Conservation (phyloP, 2,113 vertebrate genomes). For the Neotoma lepida region DNA sequence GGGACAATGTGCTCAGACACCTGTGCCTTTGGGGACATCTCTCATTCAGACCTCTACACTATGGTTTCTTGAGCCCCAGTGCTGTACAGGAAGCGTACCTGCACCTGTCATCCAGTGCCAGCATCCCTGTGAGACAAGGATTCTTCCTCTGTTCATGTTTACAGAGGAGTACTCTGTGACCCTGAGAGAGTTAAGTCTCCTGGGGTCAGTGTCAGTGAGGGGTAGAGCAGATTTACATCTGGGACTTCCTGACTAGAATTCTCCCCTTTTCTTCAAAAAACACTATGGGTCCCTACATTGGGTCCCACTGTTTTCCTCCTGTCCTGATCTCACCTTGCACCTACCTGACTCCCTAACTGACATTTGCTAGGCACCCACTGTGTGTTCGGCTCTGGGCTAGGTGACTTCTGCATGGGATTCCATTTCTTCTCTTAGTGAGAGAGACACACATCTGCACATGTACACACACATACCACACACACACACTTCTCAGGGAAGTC, state of each 20-base stretch:
- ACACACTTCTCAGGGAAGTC: neutral
- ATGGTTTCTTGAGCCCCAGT: neutral
- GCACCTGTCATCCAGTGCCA: neutral
- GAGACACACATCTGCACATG: fast-evolving
- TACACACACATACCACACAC: fast-evolving
- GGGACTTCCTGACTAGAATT: neutral
- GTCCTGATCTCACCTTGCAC: neutral
- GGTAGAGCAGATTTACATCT: neutral
- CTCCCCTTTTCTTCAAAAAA: neutral
- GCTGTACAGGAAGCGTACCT: neutral
- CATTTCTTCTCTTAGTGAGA: neutral
- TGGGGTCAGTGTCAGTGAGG: neutral
- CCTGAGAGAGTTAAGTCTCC: neutral
- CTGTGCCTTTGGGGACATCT: neutral
- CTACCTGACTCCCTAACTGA: neutral
- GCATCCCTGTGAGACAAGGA: neutral
- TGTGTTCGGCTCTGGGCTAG: neutral
- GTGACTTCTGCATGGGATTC: neutral
- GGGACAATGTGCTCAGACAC: neutral
- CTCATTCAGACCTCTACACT: neutral
- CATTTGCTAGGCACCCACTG: neutral
- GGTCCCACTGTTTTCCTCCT: neutral
- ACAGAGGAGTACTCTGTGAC: neutral
- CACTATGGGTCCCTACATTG: neutral
- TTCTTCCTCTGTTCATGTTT: neutral